Evolutionary conservation across 2,113 vertebrate genomes (phyloP), one percentile per base, ranked within the genome.

Genomic region (Psephotus haematonotus): DNA sequence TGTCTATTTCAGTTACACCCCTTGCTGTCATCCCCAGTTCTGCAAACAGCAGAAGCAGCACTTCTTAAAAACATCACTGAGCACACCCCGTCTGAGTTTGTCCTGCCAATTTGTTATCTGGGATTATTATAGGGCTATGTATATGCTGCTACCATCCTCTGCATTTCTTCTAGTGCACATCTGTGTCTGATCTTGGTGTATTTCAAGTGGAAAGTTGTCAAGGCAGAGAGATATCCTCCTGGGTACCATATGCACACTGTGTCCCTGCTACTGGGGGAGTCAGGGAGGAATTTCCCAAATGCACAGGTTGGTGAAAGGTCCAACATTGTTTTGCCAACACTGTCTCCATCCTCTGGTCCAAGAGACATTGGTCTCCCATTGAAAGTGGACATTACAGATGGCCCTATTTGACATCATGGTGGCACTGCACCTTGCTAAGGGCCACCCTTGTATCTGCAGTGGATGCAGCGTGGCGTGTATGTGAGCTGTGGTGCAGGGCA

Each of bases 381-480:
- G 22, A 55, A 78, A 37, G 12, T 62, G 33, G 49, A 25, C 3
- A 7, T 59, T 47, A 29, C 14, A 29, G 10, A 3, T 19, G 39
- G 20, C 69, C 53, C 62, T 74, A 14, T 44, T 29, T 60, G 77
- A 22, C 44, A 53, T 16, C 5, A 13, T 18, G 14, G 55, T 53
- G 24, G 27, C 14, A 53, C 2, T 27, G 23, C 53, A 59, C 3
- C 1, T 41, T 31, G 8, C 52, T 39, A 69, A 46, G 53, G 35
- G 49, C 23, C 47, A 82, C n/a, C 16, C 47, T 31, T 55, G 14
- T n/a, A 18, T n/a, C 16, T 37, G 75, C 3, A 0, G 0, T 1
- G 24, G 63, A 46, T 25, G 22, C 64, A 35, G 6, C 0, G 0
- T 0, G 3, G 28, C 17, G 6, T 46, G 25, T 35, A 17, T 22